Conservation (phyloP, 2,113 vertebrate genomes). For the Sclerurus mexicanus region DNA sequence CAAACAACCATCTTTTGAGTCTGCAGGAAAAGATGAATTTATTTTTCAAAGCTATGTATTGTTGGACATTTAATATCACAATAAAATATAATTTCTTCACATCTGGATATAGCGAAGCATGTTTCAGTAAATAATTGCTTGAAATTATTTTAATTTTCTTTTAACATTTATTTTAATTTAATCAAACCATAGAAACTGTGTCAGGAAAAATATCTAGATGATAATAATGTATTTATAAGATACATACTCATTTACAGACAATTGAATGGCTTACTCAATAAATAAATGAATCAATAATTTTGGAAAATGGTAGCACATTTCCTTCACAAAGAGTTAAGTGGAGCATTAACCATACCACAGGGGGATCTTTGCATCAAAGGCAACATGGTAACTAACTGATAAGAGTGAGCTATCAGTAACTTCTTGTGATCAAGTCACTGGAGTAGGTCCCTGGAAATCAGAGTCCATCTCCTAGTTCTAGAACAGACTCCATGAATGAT, state of each 20-base stretch:
- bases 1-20: not conserved
- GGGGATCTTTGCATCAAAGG: not conserved
- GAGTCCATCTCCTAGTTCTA: not conserved
- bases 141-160: not conserved
- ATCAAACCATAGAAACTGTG: not conserved
- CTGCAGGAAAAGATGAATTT: not conserved
- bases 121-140: not conserved
- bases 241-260: not conserved
- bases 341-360: not conserved
- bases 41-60: not conserved
- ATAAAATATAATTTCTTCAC: not conserved
- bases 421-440: not conserved
- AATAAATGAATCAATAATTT: not conserved
- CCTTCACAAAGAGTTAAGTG: not conserved
- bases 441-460: not conserved
- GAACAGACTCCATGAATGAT: not conserved
- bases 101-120: not conserved
- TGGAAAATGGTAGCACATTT: not conserved
- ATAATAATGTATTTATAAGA: not conserved
- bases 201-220: not conserved
- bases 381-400: not conserved
- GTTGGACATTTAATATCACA: not conserved
- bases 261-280: not conserved
- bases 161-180: not conserved
- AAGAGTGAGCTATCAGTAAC: not conserved